Conservation (phyloP, 2,888 invertebrate genomes). For the Eilema sororculum region DNA sequence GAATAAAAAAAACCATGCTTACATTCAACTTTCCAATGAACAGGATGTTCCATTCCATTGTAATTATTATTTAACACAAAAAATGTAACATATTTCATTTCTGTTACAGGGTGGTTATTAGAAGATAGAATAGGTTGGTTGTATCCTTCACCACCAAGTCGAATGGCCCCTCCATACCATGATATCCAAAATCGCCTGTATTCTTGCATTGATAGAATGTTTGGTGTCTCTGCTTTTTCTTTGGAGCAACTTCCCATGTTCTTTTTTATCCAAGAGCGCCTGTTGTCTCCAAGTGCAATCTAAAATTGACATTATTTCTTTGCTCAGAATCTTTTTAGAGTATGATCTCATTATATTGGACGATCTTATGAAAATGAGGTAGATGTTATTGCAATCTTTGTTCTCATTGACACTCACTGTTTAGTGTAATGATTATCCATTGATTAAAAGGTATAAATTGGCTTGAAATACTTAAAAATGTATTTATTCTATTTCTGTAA, state of each 20-base stretch:
- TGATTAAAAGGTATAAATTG: not conserved
- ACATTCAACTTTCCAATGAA: constrained; percentile 68
- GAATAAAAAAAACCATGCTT: constrained; percentile 38
- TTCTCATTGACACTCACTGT: too few species aligned
- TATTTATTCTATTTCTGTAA: too few species aligned
- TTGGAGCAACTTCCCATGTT: constrained; percentile 28
- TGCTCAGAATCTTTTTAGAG: not conserved
- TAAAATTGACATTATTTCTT: constrained; percentile 27
- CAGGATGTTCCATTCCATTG: constrained; percentile 19
- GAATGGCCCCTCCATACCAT: constrained; percentile 79
- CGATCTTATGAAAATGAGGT: too few species aligned
- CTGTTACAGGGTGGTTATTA: constrained; percentile 36
- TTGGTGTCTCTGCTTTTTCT: constrained; percentile 67
- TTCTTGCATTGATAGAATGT: constrained; percentile 74
- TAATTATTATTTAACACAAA: constrained; percentile 31
- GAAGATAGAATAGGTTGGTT: constrained; percentile 59
- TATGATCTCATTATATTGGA: not conserved
- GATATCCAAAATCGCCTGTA: constrained; percentile 81
- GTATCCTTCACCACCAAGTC: constrained; percentile 73
- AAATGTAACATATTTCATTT: constrained; percentile 64
- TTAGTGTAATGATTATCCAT: too few species aligned
- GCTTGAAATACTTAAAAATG: not conserved
- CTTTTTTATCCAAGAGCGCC: constrained; percentile 57
- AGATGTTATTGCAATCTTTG: too few species aligned
- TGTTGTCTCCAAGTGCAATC: constrained; percentile 59